These are phyloP conservation scores for Incurvaria masculella DNA, from an alignment of 2,888 invertebrate genomes.

Conservation along the genomic window DNA sequence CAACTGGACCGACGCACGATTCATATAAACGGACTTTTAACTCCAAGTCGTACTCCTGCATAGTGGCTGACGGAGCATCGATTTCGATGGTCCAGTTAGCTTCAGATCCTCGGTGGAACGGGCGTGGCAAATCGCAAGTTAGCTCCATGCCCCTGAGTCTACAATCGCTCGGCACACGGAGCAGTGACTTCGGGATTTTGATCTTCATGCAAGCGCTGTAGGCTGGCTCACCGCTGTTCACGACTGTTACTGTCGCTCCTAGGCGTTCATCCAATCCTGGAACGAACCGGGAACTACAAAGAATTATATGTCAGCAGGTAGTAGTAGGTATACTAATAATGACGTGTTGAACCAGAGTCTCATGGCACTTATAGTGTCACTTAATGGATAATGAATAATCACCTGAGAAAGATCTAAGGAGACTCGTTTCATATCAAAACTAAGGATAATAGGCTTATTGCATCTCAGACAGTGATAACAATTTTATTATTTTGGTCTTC, in stretches of 20 bases:
- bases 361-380: too few species aligned
- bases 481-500: too few species aligned
- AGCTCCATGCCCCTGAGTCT: not conserved
- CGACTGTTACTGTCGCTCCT: conserved; percentile 27
- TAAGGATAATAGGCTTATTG: too few species aligned
- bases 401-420: too few species aligned
- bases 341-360: too few species aligned
- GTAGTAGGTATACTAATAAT: too few species aligned
- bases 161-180: not conserved
- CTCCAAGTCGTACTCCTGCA: not conserved
- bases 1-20: too few species aligned
- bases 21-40: not conserved
- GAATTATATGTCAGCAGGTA: too few species aligned
- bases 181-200: not conserved
- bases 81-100: not conserved
- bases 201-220: conserved; percentile 25
- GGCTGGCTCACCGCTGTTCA: conserved; percentile 39
- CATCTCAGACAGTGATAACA: too few species aligned
- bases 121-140: not conserved
- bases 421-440: too few species aligned
- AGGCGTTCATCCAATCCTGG: conserved; percentile 34
- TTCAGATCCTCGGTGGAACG: not conserved
- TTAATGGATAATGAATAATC: too few species aligned
- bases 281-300: conserved; percentile 28
- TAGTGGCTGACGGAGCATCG: not conserved